phyloP scores from a whole-genome alignment of 2,888 invertebrate genomes.

The Synergus itoensis region DNA sequence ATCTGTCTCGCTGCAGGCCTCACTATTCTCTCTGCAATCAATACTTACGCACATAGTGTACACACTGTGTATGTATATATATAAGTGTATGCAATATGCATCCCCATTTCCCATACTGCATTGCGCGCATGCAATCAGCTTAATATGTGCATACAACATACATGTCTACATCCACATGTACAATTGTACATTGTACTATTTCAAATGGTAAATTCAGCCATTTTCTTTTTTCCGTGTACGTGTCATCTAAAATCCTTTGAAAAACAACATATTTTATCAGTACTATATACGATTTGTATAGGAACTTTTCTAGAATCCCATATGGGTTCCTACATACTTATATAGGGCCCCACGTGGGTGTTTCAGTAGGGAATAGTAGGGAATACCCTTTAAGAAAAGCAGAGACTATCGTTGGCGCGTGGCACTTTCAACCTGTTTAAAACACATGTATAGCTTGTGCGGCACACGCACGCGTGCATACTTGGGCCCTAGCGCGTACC shows the following conservation, averaged over 20 bases:
- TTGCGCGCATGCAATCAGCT: neutral
- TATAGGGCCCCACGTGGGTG: too few species aligned
- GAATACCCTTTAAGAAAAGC: slow-evolving; percentile 1
- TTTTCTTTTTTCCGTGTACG: too few species aligned
- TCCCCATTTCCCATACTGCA: neutral
- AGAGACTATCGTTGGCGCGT: slow-evolving; percentile 15
- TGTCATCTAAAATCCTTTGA: too few species aligned
- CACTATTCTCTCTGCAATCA: slow-evolving; percentile 52
- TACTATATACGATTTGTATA: too few species aligned
- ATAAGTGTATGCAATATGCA: neutral
- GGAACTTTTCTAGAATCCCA: too few species aligned
- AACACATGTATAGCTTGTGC: slow-evolving; percentile 4
- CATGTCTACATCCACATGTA: too few species aligned
- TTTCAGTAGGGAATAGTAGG: too few species aligned
- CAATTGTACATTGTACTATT: too few species aligned
- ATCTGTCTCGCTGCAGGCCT: slow-evolving; percentile 57
- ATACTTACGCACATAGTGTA: slow-evolving; percentile 48
- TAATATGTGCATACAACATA: neutral
- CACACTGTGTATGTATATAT: neutral
- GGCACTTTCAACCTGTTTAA: slow-evolving; percentile 14
- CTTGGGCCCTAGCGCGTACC: neutral
- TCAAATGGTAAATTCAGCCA: too few species aligned
- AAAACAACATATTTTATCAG: too few species aligned
- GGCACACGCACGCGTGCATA: neutral
- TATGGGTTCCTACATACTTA: too few species aligned